Base-by-base conservation (phyloP, 1,140 invertebrate species). In the Caerostris extrusa region DNA sequence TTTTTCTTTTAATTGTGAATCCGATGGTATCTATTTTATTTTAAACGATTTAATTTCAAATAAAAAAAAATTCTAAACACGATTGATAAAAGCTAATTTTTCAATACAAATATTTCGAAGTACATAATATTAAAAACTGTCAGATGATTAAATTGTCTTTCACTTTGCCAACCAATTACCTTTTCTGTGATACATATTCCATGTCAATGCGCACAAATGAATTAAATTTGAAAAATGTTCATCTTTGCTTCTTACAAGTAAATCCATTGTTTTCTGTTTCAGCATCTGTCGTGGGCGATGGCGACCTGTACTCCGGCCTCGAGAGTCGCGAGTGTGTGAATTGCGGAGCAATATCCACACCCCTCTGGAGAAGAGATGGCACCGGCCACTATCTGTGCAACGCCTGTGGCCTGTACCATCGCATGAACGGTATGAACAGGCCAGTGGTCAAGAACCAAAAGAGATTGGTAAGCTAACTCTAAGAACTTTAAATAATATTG, bases 371-470 rank as follows among this genome's bases (percentile, higher is more conserved):
- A 77, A 96, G 98, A 93, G 98, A 99, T 96, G 98, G 98, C 95
- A 99, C 98, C 95, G 99, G 99, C 90, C 98, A 99, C 97, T 99
- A 99, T 97, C 97, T 99, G 95, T 99, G 99, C 97, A 99, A 99
- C 97, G 99, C 99, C 94, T 99, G 99, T 97, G 99, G 99, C 95
- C 97, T 99, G 81, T 99, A 99, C 97, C 99, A 99, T 97, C 99
- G 99, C 97, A 99, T 99, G 98, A 99, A 99, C 96, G 98, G 99
- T 95, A 98, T 98, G 96, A 99, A 99, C 96, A 96, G 99, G 96
- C 98, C 98, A 12, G 97, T 99, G 95, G 99, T 99, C 97, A 99
- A 99, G 97, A 98, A 98, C 95, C 99, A 99, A 97, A 97, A 98
- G 97, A 97, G 98, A 97, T 97, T 99, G 97, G 98, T 98, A 97